Conservation (phyloP, 2,113 vertebrate genomes). For the Plecotus auritus region DNA sequence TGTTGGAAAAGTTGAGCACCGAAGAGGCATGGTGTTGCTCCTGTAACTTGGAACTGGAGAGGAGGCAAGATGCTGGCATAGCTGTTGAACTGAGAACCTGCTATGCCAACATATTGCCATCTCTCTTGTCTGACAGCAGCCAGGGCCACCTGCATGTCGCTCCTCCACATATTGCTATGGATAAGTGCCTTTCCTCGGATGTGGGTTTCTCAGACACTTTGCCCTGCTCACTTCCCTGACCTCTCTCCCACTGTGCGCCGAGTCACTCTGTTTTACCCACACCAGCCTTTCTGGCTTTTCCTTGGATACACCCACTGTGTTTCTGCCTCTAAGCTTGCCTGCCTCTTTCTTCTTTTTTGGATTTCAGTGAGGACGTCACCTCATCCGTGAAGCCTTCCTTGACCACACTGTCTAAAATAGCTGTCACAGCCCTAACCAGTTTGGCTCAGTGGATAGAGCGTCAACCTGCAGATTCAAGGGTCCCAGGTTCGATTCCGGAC, state of each 20-base stretch:
- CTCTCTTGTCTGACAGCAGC: conserved; percentile 82
- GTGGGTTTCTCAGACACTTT: not conserved
- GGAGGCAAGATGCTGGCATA: conserved; percentile 91
- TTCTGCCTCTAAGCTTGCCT: not conserved
- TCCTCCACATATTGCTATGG: not conserved
- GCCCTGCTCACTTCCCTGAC: not conserved
- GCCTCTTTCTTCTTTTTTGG: not conserved
- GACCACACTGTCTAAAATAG: not conserved
- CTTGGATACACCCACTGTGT: not conserved
- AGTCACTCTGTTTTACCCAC: not conserved
- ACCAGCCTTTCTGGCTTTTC: not conserved
- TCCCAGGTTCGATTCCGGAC: too few species aligned
- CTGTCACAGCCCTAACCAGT: not conserved
- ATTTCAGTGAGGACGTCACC: not conserved
- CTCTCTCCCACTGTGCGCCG: not conserved
- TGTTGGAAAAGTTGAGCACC: not conserved
- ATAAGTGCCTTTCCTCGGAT: not conserved
- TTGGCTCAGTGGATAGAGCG: too few species aligned
- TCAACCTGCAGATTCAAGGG: too few species aligned
- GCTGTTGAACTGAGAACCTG: conserved; percentile 85
- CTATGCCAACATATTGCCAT: conserved; percentile 87
- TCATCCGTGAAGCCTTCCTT: not conserved
- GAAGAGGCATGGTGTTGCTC: conserved; percentile 21
- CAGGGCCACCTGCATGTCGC: not conserved
- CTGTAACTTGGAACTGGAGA: conserved; percentile 77